These are phyloP conservation scores for Holcopasites calliopsidis DNA, from an alignment of 1,140 invertebrate genomes.

Conservation along the genomic window DNA sequence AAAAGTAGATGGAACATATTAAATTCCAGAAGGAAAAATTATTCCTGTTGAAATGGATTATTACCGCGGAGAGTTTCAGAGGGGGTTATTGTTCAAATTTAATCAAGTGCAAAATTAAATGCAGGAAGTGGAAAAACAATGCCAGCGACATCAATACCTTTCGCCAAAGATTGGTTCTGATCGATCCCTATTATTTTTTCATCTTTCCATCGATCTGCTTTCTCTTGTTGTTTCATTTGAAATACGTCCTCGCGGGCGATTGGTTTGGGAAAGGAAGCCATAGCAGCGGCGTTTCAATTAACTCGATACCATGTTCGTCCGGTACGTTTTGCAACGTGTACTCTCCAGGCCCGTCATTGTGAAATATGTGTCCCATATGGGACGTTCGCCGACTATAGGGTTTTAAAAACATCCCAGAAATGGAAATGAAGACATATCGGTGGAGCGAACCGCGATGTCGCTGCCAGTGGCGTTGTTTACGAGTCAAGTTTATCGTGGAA, in stretches of 20 bases:
- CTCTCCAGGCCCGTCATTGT: conserved; percentile 62
- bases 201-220: neutral
- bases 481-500: conserved; percentile 66
- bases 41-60: too few relatives aligned
- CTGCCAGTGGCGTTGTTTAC: conserved; percentile 67
- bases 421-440: conserved; percentile 68
- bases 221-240: conserved; percentile 4
- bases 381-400: conserved; percentile 66
- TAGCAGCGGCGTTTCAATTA: conserved; percentile 59
- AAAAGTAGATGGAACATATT: neutral
- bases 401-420: conserved; percentile 67
- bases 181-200: neutral
- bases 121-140: too few relatives aligned
- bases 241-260: conserved; percentile 38
- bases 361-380: conserved; percentile 74
- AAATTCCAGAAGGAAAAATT: too few relatives aligned
- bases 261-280: conserved; percentile 30
- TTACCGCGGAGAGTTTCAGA: too few relatives aligned
- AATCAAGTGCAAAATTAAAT: too few relatives aligned
- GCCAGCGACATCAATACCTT: too few relatives aligned
- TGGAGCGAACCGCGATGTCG: conserved; percentile 45
- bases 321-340: conserved; percentile 53
- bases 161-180: too few relatives aligned
- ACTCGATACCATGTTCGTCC: conserved; percentile 52
- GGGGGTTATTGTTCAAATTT: too few relatives aligned